phyloP scores from a whole-genome alignment of 2,113 vertebrate genomes.

The Oreochromis tanganicae region DNA sequence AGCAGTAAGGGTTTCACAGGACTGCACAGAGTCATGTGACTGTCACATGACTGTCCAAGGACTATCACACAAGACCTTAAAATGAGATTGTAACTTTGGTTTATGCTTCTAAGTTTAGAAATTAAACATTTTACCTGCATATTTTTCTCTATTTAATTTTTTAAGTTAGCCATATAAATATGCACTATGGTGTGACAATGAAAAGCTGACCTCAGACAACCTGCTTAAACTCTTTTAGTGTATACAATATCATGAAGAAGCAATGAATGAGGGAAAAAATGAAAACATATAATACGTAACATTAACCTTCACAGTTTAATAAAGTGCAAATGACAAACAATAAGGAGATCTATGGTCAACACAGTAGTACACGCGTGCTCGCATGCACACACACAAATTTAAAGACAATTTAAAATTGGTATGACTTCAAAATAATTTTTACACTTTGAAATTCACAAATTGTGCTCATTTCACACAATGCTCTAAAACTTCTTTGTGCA shows the following conservation, averaged over 20 bases:
- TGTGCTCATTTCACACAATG: neutral
- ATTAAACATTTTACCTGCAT: neutral
- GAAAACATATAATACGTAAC: neutral
- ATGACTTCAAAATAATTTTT: neutral
- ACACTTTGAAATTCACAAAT: neutral
- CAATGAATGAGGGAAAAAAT: neutral
- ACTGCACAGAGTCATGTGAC: neutral
- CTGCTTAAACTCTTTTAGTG: neutral
- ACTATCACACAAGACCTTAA: neutral
- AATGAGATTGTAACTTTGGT: neutral
- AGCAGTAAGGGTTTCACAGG: neutral
- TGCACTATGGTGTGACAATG: neutral
- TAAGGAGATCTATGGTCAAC: neutral
- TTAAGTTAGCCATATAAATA: neutral
- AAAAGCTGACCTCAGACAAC: neutral
- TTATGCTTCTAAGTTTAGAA: neutral
- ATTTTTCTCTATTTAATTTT: accelerated
- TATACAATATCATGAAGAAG: neutral
- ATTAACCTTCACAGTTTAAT: conserved; percentile 7
- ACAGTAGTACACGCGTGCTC: neutral
- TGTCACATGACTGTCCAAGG: neutral
- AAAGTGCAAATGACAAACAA: conserved; percentile 6
- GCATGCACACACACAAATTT: neutral
- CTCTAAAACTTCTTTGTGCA: neutral
- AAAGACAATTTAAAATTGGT: neutral